Base-by-base conservation (phyloP, 2,797 vertebrate genomes). In the Neosilurus hyrtlii region DNA sequence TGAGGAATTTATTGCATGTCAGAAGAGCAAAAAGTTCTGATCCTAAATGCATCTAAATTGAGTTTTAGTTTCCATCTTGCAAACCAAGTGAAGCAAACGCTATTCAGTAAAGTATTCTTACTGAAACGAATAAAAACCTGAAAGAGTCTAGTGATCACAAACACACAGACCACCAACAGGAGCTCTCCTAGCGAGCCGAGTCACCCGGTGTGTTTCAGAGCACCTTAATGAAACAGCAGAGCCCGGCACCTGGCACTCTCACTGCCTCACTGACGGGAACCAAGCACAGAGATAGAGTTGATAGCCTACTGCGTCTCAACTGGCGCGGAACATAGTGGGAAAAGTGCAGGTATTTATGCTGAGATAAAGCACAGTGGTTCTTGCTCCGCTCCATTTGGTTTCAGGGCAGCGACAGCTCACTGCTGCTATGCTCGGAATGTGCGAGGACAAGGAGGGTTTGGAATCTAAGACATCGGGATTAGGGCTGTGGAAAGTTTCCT, bases 341-440 rank as follows among this genome's bases (percentile, higher is more conserved):
- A 84, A 81, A 81, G 87, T 79, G 49, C 77, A 87, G 86, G 85
- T 86, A 84, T 88, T 85, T 86, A 71, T 56, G 15, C 74, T 56
- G 84, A 77, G 88, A 91, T 89, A 90, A 91, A 84, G 80, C 79
- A 54, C 73, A 57, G 67, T 75, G 71, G 77, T 80, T 83, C 76
- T 80, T 20, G 80, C 81, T 78, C 61, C 65, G 79, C 85, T 81
- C 77, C 70, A 82, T 84, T 85, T 87, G 76, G 73, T 83, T 86
- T 51, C 66, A 72, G 35, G n/a, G 79, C 77, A 79, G 54, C 75
- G 84, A 87, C 84, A 86, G 80, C 82, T 68, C 83, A 73, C 37
- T 10, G 63, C 72, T 86, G 87, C 83, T 62, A 89, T 90, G 88
- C 56, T 63, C 52, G 83, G 88, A 90, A 90, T 90, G 89, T 77